phyloP scores from a whole-genome alignment of 2,113 vertebrate genomes.

The Takifugu bimaculatus region DNA sequence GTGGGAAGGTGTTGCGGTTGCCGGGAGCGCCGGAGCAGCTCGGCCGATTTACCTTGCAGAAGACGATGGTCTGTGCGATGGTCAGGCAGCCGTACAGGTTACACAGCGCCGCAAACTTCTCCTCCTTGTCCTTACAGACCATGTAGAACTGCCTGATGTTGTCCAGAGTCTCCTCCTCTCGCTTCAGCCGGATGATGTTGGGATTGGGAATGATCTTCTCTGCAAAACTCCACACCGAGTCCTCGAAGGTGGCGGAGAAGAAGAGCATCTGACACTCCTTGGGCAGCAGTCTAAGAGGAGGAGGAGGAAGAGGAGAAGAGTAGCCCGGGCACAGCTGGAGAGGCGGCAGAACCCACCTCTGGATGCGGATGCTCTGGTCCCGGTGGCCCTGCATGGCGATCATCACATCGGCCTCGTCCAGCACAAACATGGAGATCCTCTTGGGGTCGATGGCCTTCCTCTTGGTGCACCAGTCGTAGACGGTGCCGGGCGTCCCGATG shows the following conservation, averaged over 20 bases:
- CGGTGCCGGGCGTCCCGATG: slow-evolving; percentile 89
- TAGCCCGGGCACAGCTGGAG: not conserved
- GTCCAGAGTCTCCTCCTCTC: slow-evolving; percentile 94
- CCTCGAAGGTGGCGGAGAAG: slow-evolving; percentile 96
- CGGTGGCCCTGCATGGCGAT: slow-evolving; percentile 93
- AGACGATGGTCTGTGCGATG: slow-evolving; percentile 91
- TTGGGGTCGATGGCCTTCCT: slow-evolving; percentile 88
- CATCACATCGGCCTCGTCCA: slow-evolving; percentile 97
- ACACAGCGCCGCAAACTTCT: slow-evolving; percentile 89
- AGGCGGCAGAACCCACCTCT: slow-evolving; percentile 73
- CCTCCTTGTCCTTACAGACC: slow-evolving; percentile 81
- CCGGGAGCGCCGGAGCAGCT: no score
- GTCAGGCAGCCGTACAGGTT: slow-evolving; percentile 90
- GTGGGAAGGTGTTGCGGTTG: no score
- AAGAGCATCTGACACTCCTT: slow-evolving; percentile 93
- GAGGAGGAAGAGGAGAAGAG: not conserved
- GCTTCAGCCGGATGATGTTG: slow-evolving; percentile 91
- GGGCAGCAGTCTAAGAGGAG: slow-evolving; percentile 78
- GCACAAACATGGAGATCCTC: slow-evolving; percentile 89
- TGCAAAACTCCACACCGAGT: slow-evolving; percentile 91
- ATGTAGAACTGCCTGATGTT: slow-evolving; percentile 96
- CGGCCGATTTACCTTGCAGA: slow-evolving; percentile 84
- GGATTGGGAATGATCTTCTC: slow-evolving; percentile 88
- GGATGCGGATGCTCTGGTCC: slow-evolving; percentile 95
- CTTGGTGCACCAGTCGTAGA: slow-evolving; percentile 92